Evolutionary conservation across 2,797 vertebrate genomes (phyloP).

Genomic region (Sebastes kiyomatsui): DNA sequence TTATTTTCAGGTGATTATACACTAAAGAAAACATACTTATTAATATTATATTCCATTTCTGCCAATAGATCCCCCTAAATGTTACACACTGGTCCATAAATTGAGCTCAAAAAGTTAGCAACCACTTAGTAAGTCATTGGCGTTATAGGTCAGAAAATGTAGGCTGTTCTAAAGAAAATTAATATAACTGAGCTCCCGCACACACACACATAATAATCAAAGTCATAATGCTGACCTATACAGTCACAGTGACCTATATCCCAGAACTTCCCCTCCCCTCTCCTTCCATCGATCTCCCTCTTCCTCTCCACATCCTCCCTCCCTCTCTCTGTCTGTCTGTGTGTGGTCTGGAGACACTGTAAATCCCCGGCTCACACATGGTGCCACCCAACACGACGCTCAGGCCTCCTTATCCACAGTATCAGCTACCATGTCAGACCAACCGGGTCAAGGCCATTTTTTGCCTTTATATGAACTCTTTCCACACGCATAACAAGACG

Average conservation of each 20-base stretch:
- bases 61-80: neutral
- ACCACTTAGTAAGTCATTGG: neutral
- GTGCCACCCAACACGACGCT: conserved; percentile 71
- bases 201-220: neutral
- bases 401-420: conserved; percentile 60
- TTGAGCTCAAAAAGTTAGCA: neutral
- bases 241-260: conserved; percentile 1
- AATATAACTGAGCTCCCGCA: conserved; percentile 8
- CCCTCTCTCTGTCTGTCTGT: conserved; percentile 68
- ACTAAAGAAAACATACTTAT: neutral
- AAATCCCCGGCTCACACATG: conserved; percentile 78
- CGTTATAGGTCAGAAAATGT: neutral
- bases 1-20: neutral
- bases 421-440: conserved; percentile 62
- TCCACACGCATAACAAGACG: conserved; percentile 12
- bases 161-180: neutral
- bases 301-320: conserved; percentile 24
- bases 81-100: neutral
- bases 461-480: conserved; percentile 48
- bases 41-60: neutral
- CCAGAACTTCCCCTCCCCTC: neutral
- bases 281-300: conserved; percentile 4
- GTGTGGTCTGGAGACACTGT: conserved; percentile 88
- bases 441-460: conserved; percentile 51
- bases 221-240: neutral